Evolutionary conservation across 2,888 invertebrate species (phyloP).

Genomic region (Thalpophila matura): DNA sequence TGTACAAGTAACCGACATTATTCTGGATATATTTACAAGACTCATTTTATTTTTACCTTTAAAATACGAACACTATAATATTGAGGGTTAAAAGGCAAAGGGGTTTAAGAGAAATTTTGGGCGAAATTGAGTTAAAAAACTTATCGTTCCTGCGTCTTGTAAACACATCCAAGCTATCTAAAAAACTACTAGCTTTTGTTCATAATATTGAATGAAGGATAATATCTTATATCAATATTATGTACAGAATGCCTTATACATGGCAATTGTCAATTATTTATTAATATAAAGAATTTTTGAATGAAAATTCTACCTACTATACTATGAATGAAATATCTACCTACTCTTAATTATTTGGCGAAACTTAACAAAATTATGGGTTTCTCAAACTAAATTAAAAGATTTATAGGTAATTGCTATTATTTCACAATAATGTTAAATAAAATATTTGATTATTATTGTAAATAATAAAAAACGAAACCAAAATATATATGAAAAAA

Average conservation of each 20-base stretch:
- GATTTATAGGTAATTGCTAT: too few species aligned
- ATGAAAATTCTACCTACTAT: too few species aligned
- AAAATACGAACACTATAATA: too few species aligned
- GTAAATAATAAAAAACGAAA: conserved; percentile 11
- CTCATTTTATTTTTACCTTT: too few species aligned
- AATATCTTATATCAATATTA: neutral
- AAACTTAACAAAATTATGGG: too few species aligned
- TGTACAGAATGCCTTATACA: conserved; percentile 4
- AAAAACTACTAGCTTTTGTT: neutral
- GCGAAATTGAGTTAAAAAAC: too few species aligned
- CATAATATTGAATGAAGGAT: neutral
- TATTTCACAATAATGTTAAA: neutral
- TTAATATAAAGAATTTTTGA: too few species aligned
- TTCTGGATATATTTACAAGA: neutral
- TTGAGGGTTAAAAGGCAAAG: too few species aligned
- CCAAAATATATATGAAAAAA: conserved; percentile 23
- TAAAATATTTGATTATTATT: neutral
- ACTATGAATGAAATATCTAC: too few species aligned
- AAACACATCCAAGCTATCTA: neutral
- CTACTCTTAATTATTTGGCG: too few species aligned
- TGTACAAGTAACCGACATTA: conserved; percentile 18
- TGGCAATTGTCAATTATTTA: conserved; percentile 13
- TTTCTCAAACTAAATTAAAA: too few species aligned
- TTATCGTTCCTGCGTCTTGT: neutral
- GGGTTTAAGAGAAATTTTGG: too few species aligned